Base-by-base conservation (phyloP, 1,140 invertebrate species). In the Megathymus violae region DNA sequence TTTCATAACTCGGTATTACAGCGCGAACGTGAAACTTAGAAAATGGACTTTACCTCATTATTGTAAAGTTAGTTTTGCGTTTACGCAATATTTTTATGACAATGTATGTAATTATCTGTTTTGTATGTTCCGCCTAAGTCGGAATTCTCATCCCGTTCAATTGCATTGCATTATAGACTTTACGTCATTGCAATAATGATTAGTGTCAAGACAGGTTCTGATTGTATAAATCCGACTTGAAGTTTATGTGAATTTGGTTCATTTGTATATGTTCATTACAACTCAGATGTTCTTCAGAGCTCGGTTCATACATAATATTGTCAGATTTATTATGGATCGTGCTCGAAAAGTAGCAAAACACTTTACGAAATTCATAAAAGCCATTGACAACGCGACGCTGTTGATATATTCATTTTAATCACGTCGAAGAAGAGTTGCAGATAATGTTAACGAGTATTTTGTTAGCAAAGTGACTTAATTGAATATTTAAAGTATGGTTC, bases 1-100 rank as follows among this genome's bases (percentile, higher is more conserved):
- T 54, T 27, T 25, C 34, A 16, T 19, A 25, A 54, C 50, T 48
- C n/a, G 16, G 22, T 44, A 44, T 43, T 44, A 34, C 27, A 14
- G 25, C 36, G 50, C 41, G 44, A 27, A 43, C 22, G 40, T 44
- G 52, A 44, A 43, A 44, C 22, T 44, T 10, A 31, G 11, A 56
- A 56, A 56, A 31, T 17, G 14, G 15, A 44, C 41, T 43, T 25
- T 56, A 41, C 44, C 27, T 38, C 52, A 10, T 43, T 34, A 31
- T 56, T 44, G 22, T 44, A 31, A 31, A 56, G 40, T 56, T 25
- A 22, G 41, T 56, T 56, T 44, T 17, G 14, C 6, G 40, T 44
- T 31, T 22, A 44, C 40, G 40, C 52, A 5, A 56, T 56, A 54
- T 54, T 48, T 36, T 48, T 48, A 31, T 25, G 50, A 54, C 50